Percentiles rank a stretch among this genome's conserved stretches.
Evolutionary conservation across 2,113 vertebrate genomes (phyloP).

Genomic region (Guaruba guarouba): DNA sequence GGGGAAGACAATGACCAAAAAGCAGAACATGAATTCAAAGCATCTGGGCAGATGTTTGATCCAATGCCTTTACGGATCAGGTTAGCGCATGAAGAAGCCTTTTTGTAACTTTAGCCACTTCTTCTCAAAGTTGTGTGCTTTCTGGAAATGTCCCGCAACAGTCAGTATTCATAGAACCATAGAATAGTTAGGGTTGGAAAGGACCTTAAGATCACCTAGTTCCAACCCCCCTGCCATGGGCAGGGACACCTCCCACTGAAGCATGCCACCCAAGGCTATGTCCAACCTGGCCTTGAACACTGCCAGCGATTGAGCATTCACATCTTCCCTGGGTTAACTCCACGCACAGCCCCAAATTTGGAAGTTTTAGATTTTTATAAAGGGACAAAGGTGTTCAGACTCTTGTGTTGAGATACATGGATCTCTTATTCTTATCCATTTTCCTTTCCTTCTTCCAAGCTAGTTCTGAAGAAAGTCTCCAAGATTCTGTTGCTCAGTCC

Average conservation of each 20-base stretch:
- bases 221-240: no score
- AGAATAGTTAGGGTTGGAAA: no score
- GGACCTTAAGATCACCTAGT: no score
- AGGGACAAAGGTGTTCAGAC: background rate
- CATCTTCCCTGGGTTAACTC: background rate
- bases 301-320: no score
- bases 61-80: background rate
- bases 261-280: no score
- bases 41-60: background rate
- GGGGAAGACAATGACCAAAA: background rate
- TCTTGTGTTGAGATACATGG: fast-evolving
- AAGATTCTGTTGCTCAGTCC: background rate
- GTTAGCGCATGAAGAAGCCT: background rate
- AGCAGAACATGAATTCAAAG: background rate
- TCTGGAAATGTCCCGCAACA: background rate
- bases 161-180: background rate
- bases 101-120: background rate
- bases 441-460: background rate
- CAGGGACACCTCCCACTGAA: no score
- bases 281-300: no score
- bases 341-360: background rate
- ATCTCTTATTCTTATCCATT: background rate
- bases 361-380: background rate
- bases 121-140: background rate
- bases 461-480: background rate